Evolutionary conservation across 2,113 vertebrate species (phyloP).

Genomic region (Alexandromys fortis): DNA sequence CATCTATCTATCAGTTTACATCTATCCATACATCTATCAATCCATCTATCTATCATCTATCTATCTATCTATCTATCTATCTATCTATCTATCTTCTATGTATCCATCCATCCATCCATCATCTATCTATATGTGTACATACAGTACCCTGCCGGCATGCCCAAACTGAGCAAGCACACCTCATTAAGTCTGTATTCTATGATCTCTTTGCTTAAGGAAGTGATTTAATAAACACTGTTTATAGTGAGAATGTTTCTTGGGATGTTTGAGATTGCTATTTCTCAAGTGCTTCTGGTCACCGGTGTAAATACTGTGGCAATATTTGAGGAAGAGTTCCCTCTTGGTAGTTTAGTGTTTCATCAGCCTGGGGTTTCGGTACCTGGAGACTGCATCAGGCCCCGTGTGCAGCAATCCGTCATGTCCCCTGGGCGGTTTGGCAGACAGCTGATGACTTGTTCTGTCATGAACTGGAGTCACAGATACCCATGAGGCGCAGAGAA

Average conservation of each 20-base stretch:
- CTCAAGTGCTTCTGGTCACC: conserved; percentile 61
- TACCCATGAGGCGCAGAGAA: conserved; percentile 79
- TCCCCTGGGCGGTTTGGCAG: conserved; percentile 76
- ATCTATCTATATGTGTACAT: background rate
- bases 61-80: background rate
- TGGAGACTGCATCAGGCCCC: conserved; percentile 74
- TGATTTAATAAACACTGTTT: conserved; percentile 20
- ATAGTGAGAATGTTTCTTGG: conserved; percentile 32
- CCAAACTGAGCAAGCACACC: background rate
- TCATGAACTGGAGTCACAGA: conserved; percentile 80
- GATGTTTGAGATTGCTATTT: conserved; percentile 37
- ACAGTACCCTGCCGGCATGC: background rate
- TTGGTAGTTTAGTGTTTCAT: conserved; percentile 78
- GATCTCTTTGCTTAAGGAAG: conserved; percentile 56
- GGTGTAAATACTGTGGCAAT: conserved; percentile 79
- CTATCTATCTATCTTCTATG: no score
- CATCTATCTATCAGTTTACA: no score
- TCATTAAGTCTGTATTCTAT: conserved; percentile 26
- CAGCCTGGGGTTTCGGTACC: conserved; percentile 77
- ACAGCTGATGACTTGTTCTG: conserved; percentile 79
- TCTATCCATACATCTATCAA: no score
- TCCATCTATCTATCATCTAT: background rate
- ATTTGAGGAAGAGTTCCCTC: conserved; percentile 77
- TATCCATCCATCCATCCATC: no score
- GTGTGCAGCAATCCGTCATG: conserved; percentile 83